Evolutionary conservation across 2,888 invertebrate species (phyloP), one percentile per base, ranked within the genome.

Genomic region (Elaeidobius kamerunicus): DNA sequence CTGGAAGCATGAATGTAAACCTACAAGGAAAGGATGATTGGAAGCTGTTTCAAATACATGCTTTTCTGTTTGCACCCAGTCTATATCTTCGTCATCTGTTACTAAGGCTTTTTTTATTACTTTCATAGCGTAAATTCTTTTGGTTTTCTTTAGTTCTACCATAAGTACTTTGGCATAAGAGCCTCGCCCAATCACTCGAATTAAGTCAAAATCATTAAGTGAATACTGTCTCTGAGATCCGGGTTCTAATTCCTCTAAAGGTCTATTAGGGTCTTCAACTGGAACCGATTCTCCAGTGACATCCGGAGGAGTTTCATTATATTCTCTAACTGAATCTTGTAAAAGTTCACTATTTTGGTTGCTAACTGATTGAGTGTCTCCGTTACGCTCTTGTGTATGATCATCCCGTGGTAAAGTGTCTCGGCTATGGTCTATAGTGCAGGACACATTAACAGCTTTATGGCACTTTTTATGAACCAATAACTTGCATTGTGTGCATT

Each of bases 31-130:
- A 43, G 99, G 99, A 76, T 99, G 97, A 78, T 99, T 99, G 61
- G 98, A 97, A 28, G 99, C 99, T 3, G 97, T 97, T 76, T 99
- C 99, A 76, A 99, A 99, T 55, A 99, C 99, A 76, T 98, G 98
- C 75, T 99, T 99, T 78, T 99, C 99, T 34, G 99, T 99, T 77
- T 99, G 99, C 63, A 99, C 99, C 96, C 90, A 90, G 78, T 90
- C 90, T 65, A 91, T 90, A 70, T 91, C 90, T 78, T 99, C 99
- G 74, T 99, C 98, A 73, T 99, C 98, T 38, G 95, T 97, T 58
- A 99, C 96, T 62, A 98, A 80, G 34, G 96, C 95, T 75, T 99
- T 99, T 78, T 99, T 99, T 71, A 99, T 99, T 39, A 74, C 73
- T 77, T 99, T 99, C 96, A 99, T 99, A 39, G 99, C 99, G 76